Evolutionary conservation across 92 coral and sea anemone genomes (phyloP), one percentile per base, ranked within the genome.

Genomic region (Isaurus tuberculatus): DNA sequence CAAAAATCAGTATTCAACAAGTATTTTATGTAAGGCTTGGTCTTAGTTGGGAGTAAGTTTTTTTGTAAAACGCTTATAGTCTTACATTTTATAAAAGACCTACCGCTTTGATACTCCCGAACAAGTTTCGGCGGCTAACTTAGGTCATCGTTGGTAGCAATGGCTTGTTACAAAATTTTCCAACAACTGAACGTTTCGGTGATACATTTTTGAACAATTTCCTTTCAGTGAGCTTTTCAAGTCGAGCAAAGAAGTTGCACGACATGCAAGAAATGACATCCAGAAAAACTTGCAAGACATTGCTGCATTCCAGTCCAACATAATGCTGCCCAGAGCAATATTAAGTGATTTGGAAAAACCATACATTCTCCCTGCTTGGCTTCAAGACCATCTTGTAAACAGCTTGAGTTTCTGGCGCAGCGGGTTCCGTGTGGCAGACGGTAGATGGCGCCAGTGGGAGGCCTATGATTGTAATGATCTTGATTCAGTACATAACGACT

Each of bases 371-470:
- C 92, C 95, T 70, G 85, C 75, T 25, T 94, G 96, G 95, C 92
- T 92, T 53, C 96, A 92, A 70, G 95, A 94, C 72, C 91, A 85
- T 64, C 84, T 92, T 26, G 85, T 92, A n/a, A 92, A 94, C 81
- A 94, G 98, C 37, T 80, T 94, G 46, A 92, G 98, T 73, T 92
- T 83, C 79, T 94, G 92, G 94, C 95, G 98, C 31, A 92, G 92
- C 68, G 97, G 92, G 70, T 92, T 94, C 89, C 90, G 97, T 72
- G 94, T 92, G 85, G 91, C 90, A 10, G 93, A 90, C 72, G 97
- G 95, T 66, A 80, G 98, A 26, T 94, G 98, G 98, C 89, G 98
- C 2, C 98, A 94, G 75, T 94, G 98, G 98, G 98, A 94, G 65
- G 92, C 98, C 37, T 75, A 91, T 65, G 98, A 94, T 83, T 94